phyloP scores from a whole-genome alignment of 2,888 invertebrate genomes.

The Perizoma affinitatum region DNA sequence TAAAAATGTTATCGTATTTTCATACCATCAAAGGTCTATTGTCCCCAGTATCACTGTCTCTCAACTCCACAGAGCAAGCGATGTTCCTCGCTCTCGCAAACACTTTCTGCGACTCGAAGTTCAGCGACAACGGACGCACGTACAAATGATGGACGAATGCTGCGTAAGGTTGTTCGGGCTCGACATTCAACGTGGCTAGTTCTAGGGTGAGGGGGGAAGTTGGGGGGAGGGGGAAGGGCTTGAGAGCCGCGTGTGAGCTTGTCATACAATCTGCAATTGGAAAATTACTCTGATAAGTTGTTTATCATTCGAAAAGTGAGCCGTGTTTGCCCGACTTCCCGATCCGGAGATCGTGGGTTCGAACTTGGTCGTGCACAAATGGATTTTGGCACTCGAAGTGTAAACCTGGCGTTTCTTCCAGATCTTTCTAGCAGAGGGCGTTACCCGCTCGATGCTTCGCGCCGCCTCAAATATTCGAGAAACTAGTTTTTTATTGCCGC shows the following conservation, averaged over 20 bases:
- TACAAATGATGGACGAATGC: slow-evolving; percentile 95
- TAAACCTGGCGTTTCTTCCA: too few relatives aligned
- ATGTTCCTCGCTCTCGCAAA: slow-evolving; percentile 97
- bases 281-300: slow-evolving; percentile 1
- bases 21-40: slow-evolving; percentile 87
- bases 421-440: too few relatives aligned
- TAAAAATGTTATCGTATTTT: neutral
- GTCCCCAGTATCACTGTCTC: slow-evolving; percentile 89
- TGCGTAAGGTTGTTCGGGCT: slow-evolving; percentile 91
- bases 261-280: slow-evolving; percentile 90
- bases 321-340: too few relatives aligned
- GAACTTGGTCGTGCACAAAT: too few relatives aligned
- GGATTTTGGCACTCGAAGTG: too few relatives aligned
- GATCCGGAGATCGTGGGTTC: too few relatives aligned
- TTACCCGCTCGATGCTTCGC: too few relatives aligned
- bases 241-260: slow-evolving; percentile 91
- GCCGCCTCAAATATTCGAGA: too few relatives aligned
- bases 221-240: slow-evolving; percentile 93
- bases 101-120: slow-evolving; percentile 95
- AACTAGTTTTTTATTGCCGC: too few relatives aligned
- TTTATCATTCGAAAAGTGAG: slow-evolving; percentile 27
- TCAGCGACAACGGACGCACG: slow-evolving; percentile 93
- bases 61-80: slow-evolving; percentile 94
- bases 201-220: slow-evolving; percentile 90
- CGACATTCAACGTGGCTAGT: slow-evolving; percentile 91